A percentile compares a stretch with the other conserved stretches of the same genome.
These are phyloP conservation scores for Xiphophorus birchmanni DNA, from an alignment of 2,797 vertebrate genomes.

Conservation along the genomic window DNA sequence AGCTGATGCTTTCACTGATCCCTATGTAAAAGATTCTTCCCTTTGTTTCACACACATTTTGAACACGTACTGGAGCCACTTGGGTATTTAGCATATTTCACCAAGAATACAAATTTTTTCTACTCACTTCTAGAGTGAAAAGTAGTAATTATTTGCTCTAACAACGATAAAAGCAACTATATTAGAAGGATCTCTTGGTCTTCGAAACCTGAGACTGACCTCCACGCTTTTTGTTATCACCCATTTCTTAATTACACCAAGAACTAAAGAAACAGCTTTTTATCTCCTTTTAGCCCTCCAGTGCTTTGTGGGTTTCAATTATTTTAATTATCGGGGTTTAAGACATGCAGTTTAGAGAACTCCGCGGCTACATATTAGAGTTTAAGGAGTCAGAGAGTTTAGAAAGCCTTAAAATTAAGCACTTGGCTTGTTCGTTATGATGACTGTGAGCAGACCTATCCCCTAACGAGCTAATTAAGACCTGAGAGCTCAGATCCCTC, in stretches of 20 bases:
- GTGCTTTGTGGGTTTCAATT: background rate
- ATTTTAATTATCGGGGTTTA: conserved; percentile 11
- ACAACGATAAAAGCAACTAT: background rate
- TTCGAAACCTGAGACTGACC: background rate
- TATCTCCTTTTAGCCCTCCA: background rate
- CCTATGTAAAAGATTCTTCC: background rate
- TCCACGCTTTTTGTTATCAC: background rate
- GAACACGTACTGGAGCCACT: background rate
- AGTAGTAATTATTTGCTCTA: background rate
- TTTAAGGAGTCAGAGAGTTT: conserved; percentile 3
- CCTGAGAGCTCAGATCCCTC: background rate
- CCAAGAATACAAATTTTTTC: no score
- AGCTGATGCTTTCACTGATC: background rate
- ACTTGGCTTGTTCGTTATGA: conserved; percentile 2
- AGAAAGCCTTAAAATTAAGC: background rate
- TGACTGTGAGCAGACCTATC: background rate
- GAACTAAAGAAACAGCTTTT: background rate
- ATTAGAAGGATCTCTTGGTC: background rate
- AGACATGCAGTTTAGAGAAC: background rate
- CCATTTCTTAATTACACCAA: conserved; percentile 5
- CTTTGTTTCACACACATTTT: background rate
- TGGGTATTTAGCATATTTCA: background rate
- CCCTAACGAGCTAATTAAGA: conserved; percentile 15
- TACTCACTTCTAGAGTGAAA: background rate
- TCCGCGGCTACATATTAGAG: background rate